Evolutionary conservation across 2,888 invertebrate species (phyloP).

Genomic region (Acrobasis repandana): DNA sequence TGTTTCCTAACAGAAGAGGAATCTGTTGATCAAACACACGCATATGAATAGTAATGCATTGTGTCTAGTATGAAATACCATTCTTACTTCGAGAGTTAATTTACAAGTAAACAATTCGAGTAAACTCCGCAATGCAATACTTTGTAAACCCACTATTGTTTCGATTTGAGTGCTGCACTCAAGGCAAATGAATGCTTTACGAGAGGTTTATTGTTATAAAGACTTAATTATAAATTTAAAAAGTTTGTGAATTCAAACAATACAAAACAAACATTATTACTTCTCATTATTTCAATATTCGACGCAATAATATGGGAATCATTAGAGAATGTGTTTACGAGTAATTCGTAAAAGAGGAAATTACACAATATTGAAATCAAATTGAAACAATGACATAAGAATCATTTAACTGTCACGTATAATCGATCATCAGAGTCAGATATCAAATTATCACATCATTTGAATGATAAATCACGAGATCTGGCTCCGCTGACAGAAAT

Average conservation of each 20-base stretch:
- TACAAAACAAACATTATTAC: background rate
- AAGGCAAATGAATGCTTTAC: conserved; percentile 1
- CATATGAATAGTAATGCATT: conserved; percentile 40
- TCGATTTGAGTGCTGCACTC: conserved; percentile 8
- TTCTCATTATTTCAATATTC: conserved; percentile 9
- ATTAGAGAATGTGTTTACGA: background rate
- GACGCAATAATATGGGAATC: conserved; percentile 7
- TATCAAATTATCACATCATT: conserved; percentile 50
- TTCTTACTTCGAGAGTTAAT: conserved; percentile 40
- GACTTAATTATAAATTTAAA: conserved; percentile 10
- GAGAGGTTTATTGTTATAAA: conserved; percentile 14
- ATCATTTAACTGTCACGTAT: conserved; percentile 33
- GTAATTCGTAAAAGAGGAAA: conserved; percentile 6
- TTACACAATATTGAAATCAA: conserved; percentile 28
- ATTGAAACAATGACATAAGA: conserved; percentile 24
- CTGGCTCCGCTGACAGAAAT: conserved; percentile 43
- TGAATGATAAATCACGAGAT: conserved; percentile 53
- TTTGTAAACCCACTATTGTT: conserved; percentile 28
- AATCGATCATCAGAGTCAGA: conserved; percentile 51
- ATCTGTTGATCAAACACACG: conserved; percentile 63
- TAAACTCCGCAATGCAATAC: conserved; percentile 25
- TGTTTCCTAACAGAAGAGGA: conserved; percentile 40
- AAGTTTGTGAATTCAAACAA: conserved; percentile 1
- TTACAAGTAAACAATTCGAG: conserved; percentile 40
- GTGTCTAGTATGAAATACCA: conserved; percentile 40